Evolutionary conservation across 2,113 vertebrate genomes (phyloP), one percentile per base, ranked within the genome.

Genomic region (Mixornis gularis): DNA sequence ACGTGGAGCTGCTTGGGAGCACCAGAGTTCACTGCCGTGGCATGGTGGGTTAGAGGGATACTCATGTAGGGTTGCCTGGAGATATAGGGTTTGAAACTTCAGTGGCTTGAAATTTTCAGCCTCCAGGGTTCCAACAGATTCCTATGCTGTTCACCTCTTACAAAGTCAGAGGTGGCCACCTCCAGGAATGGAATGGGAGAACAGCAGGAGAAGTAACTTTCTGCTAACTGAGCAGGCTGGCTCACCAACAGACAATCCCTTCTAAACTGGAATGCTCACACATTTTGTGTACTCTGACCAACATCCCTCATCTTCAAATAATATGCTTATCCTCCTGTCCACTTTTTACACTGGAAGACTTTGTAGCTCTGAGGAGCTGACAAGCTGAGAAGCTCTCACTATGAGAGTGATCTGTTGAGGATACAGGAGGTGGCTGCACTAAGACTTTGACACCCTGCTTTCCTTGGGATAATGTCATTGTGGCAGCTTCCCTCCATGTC

Each of bases 51-150:
- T 9, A 70, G 17, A 52, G 13, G 1, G 1, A 63, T 74, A 44
- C 30, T 27, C 12, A 9, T 0, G 0, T 0, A 55, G 44, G 16
- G 3, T 13, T 55, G 43, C 76, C 49, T 72, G 40, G 63, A 76
- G 44, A 79, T 46, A n/a, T 10, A 38, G 9, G 4, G 25, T 36
- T 76, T 2, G 14, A 69, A 78, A 69, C 6, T 38, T 64, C 30
- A 12, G 21, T 12, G 71, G 9, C 34, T 68, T 40, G 8, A 36
- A 71, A 60, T 25, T 4, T 43, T 43, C 41, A 43, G 41, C 41
- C 41, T 43, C 41, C 41, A 43, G 41, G 41, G 41, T 43, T 43
- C 41, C 41, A 43, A 43, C 16, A 20, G 21, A 46, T 90, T 70
- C 26, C 14, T 34, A 2, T 17, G 38, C n/a, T 69, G 29, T 27